A percentile compares a stretch with the other conserved stretches of the same genome.
These are phyloP conservation scores for Morelia viridis DNA, from an alignment of 2,797 vertebrate species.

Conservation along the genomic window DNA sequence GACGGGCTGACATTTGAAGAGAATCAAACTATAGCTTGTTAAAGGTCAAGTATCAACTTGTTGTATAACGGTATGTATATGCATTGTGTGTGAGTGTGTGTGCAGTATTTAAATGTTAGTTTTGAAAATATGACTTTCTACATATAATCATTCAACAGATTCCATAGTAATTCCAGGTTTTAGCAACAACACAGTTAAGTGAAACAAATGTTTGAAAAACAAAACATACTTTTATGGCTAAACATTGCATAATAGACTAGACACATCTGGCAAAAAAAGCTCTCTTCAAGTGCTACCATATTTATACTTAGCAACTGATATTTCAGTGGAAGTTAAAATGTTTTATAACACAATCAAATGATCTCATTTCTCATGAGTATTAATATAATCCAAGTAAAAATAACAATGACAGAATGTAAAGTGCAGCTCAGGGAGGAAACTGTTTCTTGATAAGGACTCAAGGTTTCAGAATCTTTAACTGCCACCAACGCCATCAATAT, in stretches of 20 bases:
- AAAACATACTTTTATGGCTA: neutral
- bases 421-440: neutral
- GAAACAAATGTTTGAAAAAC: neutral
- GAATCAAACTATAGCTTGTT: neutral
- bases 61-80: neutral
- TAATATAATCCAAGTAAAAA: conserved; percentile 9
- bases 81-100: neutral
- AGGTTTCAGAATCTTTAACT: neutral
- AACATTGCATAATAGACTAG: neutral
- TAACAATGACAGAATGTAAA: conserved; percentile 15
- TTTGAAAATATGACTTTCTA: neutral
- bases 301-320: accelerated
- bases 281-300: conserved; percentile 1
- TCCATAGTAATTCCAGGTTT: neutral
- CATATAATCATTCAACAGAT: neutral
- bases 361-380: accelerated
- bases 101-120: neutral
- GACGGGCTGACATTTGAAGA: neutral
- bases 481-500: neutral
- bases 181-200: conserved; percentile 7
- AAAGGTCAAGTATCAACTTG: neutral
- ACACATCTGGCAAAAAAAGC: neutral
- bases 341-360: conserved; percentile 32
- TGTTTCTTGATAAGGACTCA: neutral
- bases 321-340: conserved; percentile 19